Evolutionary conservation across 30 jellyfish, hydroid and myxozoan genomes (phyloP), one percentile per base, ranked within the genome.

Genomic region (Calvadosia cruxmelitensis): DNA sequence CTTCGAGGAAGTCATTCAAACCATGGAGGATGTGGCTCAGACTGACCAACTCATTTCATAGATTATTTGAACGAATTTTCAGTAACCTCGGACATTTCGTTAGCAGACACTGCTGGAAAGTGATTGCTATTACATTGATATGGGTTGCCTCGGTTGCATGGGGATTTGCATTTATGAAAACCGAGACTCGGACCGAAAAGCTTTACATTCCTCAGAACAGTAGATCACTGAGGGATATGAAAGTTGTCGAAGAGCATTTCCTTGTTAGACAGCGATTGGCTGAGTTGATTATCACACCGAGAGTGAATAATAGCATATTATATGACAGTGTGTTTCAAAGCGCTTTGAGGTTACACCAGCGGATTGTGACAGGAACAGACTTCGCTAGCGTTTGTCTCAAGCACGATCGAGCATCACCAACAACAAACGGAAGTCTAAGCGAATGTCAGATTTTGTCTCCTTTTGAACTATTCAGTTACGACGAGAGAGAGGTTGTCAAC

Each of bases 201-300:
- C 51, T 87, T 5, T 80, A 74, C 71, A 81, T 74, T 7, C 97
- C 97, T 32, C 86, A 75, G 32, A 72, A 73, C 27, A 79, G 93
- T 71, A 83, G 84, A 49, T 69, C 92, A 52, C 68, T 80, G 31
- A 53, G 67, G 34, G 94, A 81, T 61, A 64, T 87, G 13, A 89
- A 69, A 28, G 71, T 75, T 31, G 93, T 85, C 20, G 64, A 84
- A 29, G 34, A 35, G 51, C 72, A 72, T 35, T 87, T 87, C 71
- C 31, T 64, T 27, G 50, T 81, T 62, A 74, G 75, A 51, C 63
- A 77, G 24, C 76, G 85, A 49, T 31, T 52, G 20, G 94, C 71
- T 53, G 97, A 87, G 76, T 48, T 87, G 16, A 52, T 87, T 1
- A 5, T 87, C 13, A 52, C 80, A 10, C 31, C 30, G 2, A 49